Evolutionary conservation across 2,888 invertebrate genomes (phyloP), one percentile per base, ranked within the genome.

Genomic region (Podabrus alpinus): DNA sequence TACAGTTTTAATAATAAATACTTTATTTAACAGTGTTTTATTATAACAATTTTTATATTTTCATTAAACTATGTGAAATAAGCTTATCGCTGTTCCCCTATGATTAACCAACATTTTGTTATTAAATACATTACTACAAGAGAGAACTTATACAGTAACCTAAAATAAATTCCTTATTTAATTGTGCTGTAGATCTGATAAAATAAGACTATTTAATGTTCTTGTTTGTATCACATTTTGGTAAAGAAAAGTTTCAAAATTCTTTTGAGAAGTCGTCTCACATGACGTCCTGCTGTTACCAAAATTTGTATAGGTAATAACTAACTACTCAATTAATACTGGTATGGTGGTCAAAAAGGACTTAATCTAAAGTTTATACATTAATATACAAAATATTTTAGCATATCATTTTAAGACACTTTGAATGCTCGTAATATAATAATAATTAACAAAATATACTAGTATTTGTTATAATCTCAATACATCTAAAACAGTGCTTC

Each of bases 331-430:
- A 45, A n/a, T 45, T 45, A 45, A 45, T 45, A 45, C 45, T 45
- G 45, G 2, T 45, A 13, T 45, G 45, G 45, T 45, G 45, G 45
- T n/a, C 45, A 45, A n/a, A n/a, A n/a, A 45, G 7, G 45, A 45
- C 45, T 45, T 45, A 45, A n/a, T n/a, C n/a, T 45, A 16, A 10
- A 64, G 21, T 72, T 75, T 75, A 60, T 69, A 72, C 72, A 75
- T 62, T 61, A 70, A 70, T 75, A 70, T 70, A 75, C 68, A 75
- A 16, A 60, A 68, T 68, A 16, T 64, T 71, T 68, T 74, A 74
- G 45, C 9, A 16, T 69, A 25, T 59, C 24, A 15, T 21, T 74
- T 71, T 76, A 76, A 76, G 76, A 76, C 76, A 76, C 76, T 76
- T 45, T 61, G 76, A 76, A 76, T 76, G 76, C 76, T 70, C 21